Evolutionary conservation across 92 coral and sea anemone genomes (phyloP), one percentile per base, ranked within the genome.

Genomic region (Siderastrea siderea): DNA sequence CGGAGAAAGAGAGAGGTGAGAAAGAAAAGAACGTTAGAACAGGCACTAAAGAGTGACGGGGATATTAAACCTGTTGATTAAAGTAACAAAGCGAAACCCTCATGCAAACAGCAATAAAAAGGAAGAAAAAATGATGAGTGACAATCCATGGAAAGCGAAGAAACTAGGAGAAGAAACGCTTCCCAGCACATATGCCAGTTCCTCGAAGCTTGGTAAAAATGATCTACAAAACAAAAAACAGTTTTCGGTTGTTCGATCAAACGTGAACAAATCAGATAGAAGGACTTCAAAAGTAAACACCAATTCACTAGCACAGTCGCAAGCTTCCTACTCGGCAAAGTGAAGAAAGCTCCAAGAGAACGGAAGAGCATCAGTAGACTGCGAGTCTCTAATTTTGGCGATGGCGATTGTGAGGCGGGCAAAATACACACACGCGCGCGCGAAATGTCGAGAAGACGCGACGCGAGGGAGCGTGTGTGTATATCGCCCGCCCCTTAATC

Each of bases 1-100:
- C 38, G 38, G 38, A 78, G 81, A 67, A 91, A 90, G 63, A 89
- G 85, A 53, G 88, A 91, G 12, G 89, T 81, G 47, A 90, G 84
- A 76, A 53, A 53, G 54, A 48, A 49, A 26, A 26, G 38, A 26
- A 26, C 0, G 38, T 26, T 26, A 26, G 38, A 26, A 26, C 38
- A 26, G 38, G 38, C 38, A 26, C 38, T 26, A 26, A 26, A 26
- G 38, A 26, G 38, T 26, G 38, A 26, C 38, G 38, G 38, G 38
- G 38, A 26, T 26, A 26, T 26, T 26, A 26, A 26, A 26, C 38
- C 38, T 26, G 38, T 26, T 3, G 55, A 58, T 13, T 51, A 4
- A n/a, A 74, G 61, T 47, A 78, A 90, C 12, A 48, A 73, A 17
- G 26, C 16, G 7, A 71, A 43, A 12, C 49, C 69, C 15, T 19